Conservation (phyloP, 2,888 invertebrate species). For the Aleiodes testaceus region DNA sequence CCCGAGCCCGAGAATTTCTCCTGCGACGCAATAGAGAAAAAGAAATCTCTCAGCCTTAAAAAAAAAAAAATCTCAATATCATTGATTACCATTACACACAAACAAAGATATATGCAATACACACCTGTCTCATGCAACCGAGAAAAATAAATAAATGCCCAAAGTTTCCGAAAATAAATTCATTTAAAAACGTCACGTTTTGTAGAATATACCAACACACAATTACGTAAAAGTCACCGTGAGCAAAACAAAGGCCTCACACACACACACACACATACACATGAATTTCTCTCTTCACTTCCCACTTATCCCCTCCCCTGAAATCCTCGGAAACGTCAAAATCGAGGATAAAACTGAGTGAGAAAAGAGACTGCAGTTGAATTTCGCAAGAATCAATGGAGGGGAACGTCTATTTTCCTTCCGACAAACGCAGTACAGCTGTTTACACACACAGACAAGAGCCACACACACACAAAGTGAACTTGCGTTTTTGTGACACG, state of each 20-base stretch:
- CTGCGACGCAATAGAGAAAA: too few species aligned
- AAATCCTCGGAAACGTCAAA: neutral
- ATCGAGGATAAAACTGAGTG: constrained; percentile 31
- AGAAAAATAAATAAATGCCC: neutral
- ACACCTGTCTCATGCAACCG: neutral
- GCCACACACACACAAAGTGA: neutral
- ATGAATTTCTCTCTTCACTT: neutral
- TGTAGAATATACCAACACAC: constrained; percentile 35
- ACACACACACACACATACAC: neutral
- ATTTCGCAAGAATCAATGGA: constrained; percentile 52
- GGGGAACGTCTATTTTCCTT: constrained; percentile 62
- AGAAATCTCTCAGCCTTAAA: too few species aligned
- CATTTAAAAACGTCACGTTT: constrained; percentile 44
- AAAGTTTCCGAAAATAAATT: constrained; percentile 29
- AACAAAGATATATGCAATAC: neutral
- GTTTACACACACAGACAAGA: constrained; percentile 53
- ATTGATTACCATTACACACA: neutral
- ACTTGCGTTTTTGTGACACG: neutral
- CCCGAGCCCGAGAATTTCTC: too few species aligned
- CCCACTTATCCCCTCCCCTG: neutral
- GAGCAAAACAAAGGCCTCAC: constrained; percentile 42
- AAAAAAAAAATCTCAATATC: neutral
- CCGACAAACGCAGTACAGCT: constrained; percentile 61
- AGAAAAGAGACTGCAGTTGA: constrained; percentile 9
- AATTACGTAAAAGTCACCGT: constrained; percentile 54